Conservation (phyloP, 2,113 vertebrate species). For the Strix uralensis region DNA sequence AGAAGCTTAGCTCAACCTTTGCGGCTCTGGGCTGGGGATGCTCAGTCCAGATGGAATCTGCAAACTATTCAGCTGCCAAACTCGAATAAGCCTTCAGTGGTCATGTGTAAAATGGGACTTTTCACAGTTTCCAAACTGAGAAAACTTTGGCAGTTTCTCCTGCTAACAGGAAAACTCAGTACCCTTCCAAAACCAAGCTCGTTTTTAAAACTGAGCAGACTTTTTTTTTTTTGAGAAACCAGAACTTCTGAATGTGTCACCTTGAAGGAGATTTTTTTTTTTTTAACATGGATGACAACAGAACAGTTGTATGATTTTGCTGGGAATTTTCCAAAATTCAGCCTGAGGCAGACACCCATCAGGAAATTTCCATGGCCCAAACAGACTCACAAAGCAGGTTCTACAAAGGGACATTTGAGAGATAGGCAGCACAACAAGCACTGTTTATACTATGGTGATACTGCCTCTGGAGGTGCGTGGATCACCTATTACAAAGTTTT, state of each 20-base stretch:
- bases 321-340: neutral
- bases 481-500: neutral
- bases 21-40: neutral
- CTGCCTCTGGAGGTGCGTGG: neutral
- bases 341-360: neutral
- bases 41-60: constrained; percentile 39
- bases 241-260: neutral
- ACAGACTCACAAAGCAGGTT: neutral
- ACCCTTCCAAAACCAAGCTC: neutral
- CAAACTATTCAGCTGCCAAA: constrained; percentile 26
- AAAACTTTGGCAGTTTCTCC: constrained; percentile 22
- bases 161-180: neutral
- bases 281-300: neutral
- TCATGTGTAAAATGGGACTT: neutral
- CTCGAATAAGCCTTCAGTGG: neutral
- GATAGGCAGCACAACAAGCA: neutral
- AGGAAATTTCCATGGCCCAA: neutral
- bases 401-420: neutral
- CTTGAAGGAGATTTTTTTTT: neutral
- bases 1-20: neutral
- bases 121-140: neutral
- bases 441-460: neutral
- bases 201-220: neutral
- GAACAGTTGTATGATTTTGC: neutral
- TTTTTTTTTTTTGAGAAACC: neutral